These are phyloP conservation scores for Drepanosiphum platanoidis DNA, from an alignment of 2,888 invertebrate genomes.

Conservation along the genomic window DNA sequence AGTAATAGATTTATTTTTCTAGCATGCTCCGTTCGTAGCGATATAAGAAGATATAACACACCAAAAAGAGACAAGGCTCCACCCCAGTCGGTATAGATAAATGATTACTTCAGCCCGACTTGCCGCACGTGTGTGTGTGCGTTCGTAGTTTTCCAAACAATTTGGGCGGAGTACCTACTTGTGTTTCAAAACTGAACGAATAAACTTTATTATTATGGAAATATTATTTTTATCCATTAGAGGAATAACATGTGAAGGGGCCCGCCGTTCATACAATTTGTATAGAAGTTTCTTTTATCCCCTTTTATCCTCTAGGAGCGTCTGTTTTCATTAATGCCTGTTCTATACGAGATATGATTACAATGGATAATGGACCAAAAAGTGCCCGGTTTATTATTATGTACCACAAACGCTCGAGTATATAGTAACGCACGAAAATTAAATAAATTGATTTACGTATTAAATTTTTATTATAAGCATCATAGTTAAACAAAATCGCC, in stretches of 20 bases:
- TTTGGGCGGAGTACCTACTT: conserved; percentile 9
- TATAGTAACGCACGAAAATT: no score
- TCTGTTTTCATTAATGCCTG: background rate
- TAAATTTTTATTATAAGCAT: no score
- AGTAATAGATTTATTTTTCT: conserved; percentile 20
- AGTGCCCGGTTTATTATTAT: no score
- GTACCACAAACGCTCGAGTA: no score
- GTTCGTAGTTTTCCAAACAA: conserved; percentile 10
- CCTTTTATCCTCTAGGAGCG: background rate
- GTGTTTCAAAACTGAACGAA: background rate
- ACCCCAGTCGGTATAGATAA: conserved; percentile 12
- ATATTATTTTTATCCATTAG: conserved; percentile 8
- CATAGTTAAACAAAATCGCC: no score
- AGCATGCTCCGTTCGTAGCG: background rate
- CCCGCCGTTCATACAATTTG: background rate
- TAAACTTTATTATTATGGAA: conserved; percentile 22
- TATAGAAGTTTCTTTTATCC: background rate
- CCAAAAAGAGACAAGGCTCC: conserved; percentile 13
- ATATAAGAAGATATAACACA: conserved; percentile 1
- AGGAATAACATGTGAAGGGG: background rate
- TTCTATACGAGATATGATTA: no score
- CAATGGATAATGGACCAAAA: no score
- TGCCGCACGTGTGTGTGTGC: background rate
- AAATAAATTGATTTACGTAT: no score
- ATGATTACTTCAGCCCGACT: conserved; percentile 27